A percentile compares a stretch with the other conserved stretches of the same genome.
Evolutionary conservation across 2,113 vertebrate genomes (phyloP).

Genomic region (Lates calcarifer): DNA sequence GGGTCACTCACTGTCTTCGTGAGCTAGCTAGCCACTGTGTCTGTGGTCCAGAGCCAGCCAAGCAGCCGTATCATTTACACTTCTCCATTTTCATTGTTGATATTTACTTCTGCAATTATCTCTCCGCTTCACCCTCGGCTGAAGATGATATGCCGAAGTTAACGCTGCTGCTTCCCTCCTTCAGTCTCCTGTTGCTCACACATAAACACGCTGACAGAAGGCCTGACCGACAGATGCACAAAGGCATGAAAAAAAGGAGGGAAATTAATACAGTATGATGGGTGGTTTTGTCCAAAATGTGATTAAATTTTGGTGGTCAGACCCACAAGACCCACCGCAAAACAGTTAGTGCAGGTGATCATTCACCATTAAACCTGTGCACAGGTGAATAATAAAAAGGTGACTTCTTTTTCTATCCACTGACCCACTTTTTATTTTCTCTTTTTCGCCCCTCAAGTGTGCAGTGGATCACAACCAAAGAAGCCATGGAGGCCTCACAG

Average conservation of each 20-base stretch:
- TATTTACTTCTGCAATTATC: slow-evolving; percentile 86
- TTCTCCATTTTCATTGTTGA: slow-evolving; percentile 85
- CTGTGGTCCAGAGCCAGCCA: slow-evolving; percentile 75
- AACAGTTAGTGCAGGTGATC: slow-evolving; percentile 19
- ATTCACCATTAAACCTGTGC: not conserved
- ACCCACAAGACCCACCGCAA: not conserved
- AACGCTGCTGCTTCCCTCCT: slow-evolving; percentile 66
- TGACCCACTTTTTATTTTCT: slow-evolving; percentile 32
- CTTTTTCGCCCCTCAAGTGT: slow-evolving; percentile 61
- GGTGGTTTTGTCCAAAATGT: slow-evolving; percentile 18
- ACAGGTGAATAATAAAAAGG: not conserved
- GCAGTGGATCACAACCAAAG: slow-evolving; percentile 70
- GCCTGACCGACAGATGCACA: slow-evolving; percentile 21
- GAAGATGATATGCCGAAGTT: slow-evolving; percentile 79
- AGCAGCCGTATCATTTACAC: slow-evolving; percentile 76
- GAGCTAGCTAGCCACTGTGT: slow-evolving; percentile 64
- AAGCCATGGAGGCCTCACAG: slow-evolving; percentile 96
- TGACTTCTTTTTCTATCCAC: not conserved
- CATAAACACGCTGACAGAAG: slow-evolving; percentile 70
- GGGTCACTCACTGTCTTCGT: slow-evolving; percentile 74
- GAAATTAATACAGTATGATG: not conserved
- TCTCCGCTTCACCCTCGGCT: slow-evolving; percentile 76
- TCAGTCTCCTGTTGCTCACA: slow-evolving; percentile 76
- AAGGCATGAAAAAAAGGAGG: not conserved
- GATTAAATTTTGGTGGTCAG: not conserved